A percentile compares a stretch with the other conserved stretches of the same genome.
Conservation (phyloP, 2,113 vertebrate genomes). For the Erinaceus europaeus region DNA sequence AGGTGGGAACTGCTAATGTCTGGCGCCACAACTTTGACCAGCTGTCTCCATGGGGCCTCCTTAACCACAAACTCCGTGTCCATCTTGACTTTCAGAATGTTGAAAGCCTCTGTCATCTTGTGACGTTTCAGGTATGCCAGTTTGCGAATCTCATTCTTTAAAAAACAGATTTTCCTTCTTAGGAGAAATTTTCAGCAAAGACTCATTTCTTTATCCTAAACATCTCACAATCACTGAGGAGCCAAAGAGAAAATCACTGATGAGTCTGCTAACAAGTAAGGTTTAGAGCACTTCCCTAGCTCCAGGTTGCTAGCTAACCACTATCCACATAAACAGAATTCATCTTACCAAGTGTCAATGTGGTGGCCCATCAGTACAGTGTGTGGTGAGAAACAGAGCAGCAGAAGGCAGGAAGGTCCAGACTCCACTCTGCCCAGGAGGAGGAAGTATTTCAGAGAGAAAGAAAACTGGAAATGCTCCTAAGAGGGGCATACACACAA, state of each 20-base stretch:
- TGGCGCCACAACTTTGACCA: slow-evolving; percentile 87
- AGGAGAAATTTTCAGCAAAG: neutral
- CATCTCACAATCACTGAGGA: neutral
- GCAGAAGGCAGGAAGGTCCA: neutral
- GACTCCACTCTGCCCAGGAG: neutral
- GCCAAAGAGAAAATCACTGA: neutral
- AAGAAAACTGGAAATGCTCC: neutral
- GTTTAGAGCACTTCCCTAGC: neutral
- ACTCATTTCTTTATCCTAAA: neutral
- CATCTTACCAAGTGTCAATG: neutral
- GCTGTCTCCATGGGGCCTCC: slow-evolving; percentile 86
- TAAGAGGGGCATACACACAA: neutral
- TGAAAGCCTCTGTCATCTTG: slow-evolving; percentile 93
- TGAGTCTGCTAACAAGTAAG: neutral
- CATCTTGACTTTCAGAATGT: slow-evolving; percentile 86
- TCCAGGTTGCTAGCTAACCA: neutral
- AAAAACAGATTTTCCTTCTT: neutral
- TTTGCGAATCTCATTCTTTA: slow-evolving; percentile 92
- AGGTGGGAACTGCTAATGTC: slow-evolving; percentile 86
- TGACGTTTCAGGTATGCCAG: slow-evolving; percentile 90
- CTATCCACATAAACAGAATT: neutral
- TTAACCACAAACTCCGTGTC: slow-evolving; percentile 82
- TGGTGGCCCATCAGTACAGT: neutral
- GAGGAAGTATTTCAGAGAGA: neutral
- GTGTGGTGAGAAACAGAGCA: neutral